Evolutionary conservation across 2,797 vertebrate genomes (phyloP), one percentile per base, ranked within the genome.

Genomic region (Denticeps clupeoides): DNA sequence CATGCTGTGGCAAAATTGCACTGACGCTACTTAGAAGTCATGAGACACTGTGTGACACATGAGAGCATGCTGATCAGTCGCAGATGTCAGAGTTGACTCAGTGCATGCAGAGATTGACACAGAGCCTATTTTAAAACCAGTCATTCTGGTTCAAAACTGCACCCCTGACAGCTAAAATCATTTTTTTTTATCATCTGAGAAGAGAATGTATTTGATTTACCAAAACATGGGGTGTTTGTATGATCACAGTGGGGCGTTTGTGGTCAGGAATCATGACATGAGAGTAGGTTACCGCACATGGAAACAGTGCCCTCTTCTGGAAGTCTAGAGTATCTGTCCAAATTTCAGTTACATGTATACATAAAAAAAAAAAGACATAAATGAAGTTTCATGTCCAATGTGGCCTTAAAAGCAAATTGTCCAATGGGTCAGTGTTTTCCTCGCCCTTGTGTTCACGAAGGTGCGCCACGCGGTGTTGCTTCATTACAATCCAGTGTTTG

Each of bases 301-400:
- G 44, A 38, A 57, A 59, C 55, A 68, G 54, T 64, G 64, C 64
- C 64, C 67, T 64, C 66, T 70, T 47, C 61, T 73, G 65, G 67
- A 54, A 47, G 44, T 60, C 49, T 12, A 51, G 18, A 55, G 61
- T 67, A 41, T 11, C 28, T 41, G 25, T 25, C 15, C 15, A 19
- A 18, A 11, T 18, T 13, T 33, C 22, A 12, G 15, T n/a, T 8
- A 31, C 9, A 6, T 33, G 4, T 1, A 21, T 15, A 24, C 45
- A 37, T 32, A 16, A 37, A 50, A 16, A 29, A 46, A 33, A 12
- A 12, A 16, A 12, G 21, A 12, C 26, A 11, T n/a, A 29, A 29
- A 21, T 38, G 18, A 16, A 8, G 8, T 21, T 38, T 38, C 1
- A 19, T 9, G 8, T 21, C 35, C 35, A 21, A 4, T 21, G 35